Base-by-base conservation (phyloP, 2,113 vertebrate species). In the Bos javanicus region DNA sequence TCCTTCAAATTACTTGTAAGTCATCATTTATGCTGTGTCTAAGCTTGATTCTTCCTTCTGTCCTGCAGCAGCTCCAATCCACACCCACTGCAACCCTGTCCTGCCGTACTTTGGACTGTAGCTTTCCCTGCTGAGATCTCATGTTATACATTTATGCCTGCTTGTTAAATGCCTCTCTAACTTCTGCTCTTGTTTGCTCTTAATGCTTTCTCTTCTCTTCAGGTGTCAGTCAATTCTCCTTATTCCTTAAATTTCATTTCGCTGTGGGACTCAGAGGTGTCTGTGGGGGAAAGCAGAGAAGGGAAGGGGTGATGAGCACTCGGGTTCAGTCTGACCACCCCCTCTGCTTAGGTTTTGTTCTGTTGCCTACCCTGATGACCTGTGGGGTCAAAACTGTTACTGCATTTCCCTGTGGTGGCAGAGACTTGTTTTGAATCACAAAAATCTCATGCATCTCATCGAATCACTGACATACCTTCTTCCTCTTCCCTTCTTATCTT, bases 361-460 rank as follows among this genome's bases (percentile, higher is more conserved):
- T 16, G 7, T 19, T 36, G 5, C 71, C 48, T 80, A 8, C 17
- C 92, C 36, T 76, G 26, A 26, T 25, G 46, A 23, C 6, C 39
- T 10, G 0, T 30, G 36, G 5, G 17, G 8, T 33, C 39, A 78
- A 39, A 91, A 9, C 8, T 82, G 13, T 90, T 57, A 52, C 56
- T 57, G 1, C 7, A 4, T 39, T 88, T 89, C 56, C 11, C 54
- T 26, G 2, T 57, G 12, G 26, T 43, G 36, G 17, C 36, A 48
- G 62, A 97, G 36, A 57, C 14, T 39, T 39, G 6, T 78, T 11
- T 82, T 26, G 15, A 62, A 48, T 81, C 30, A 25, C n/a, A 78
- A 39, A 97, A 92, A 67, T 86, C 21, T 85, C 60, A 50, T 46
- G 28, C 43, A 71, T 64, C 78, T 23, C 48, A 74, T 5, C 86